A percentile compares a stretch with the other conserved stretches of the same genome.
Evolutionary conservation across 2,797 vertebrate species (phyloP).

Genomic region (Trachurus trachurus): DNA sequence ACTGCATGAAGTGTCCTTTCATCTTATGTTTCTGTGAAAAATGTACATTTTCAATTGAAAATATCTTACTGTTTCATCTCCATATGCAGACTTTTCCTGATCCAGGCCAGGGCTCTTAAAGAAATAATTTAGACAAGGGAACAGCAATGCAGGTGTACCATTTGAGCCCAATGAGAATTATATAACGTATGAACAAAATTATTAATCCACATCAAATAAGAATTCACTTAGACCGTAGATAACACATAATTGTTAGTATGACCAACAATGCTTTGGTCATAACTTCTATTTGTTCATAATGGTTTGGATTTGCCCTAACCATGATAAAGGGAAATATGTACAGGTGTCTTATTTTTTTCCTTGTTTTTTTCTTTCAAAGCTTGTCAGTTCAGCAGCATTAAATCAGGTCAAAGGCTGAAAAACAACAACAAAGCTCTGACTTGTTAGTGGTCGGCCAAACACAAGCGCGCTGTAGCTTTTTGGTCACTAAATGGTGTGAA

Average conservation of each 20-base stretch:
- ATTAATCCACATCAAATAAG: conserved; percentile 16
- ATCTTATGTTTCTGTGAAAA: background rate
- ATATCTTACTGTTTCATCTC: conserved; percentile 87
- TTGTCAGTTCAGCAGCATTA: conserved; percentile 17
- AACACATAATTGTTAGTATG: conserved; percentile 19
- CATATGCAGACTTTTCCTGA: conserved; percentile 83
- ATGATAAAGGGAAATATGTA: too few species aligned
- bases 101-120: conserved; percentile 84
- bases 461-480: background rate
- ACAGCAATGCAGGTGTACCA: conserved; percentile 72
- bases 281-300: background rate
- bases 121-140: conserved; percentile 81
- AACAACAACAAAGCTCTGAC: background rate
- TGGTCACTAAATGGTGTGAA: background rate
- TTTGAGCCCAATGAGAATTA: conserved; percentile 65
- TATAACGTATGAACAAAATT: conserved; percentile 21
- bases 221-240: conserved; percentile 20
- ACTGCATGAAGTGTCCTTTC: background rate
- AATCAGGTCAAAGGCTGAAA: conserved; percentile 7
- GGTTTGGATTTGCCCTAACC: too few species aligned
- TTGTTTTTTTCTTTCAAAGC: background rate
- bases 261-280: background rate
- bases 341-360: background rate
- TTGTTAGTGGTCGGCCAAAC: conserved; percentile 22
- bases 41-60: conserved; percentile 61